A percentile compares a stretch with the other conserved stretches of the same genome.
Evolutionary conservation across 2,797 vertebrate genomes (phyloP).

Genomic region (Acanthiza pusilla): DNA sequence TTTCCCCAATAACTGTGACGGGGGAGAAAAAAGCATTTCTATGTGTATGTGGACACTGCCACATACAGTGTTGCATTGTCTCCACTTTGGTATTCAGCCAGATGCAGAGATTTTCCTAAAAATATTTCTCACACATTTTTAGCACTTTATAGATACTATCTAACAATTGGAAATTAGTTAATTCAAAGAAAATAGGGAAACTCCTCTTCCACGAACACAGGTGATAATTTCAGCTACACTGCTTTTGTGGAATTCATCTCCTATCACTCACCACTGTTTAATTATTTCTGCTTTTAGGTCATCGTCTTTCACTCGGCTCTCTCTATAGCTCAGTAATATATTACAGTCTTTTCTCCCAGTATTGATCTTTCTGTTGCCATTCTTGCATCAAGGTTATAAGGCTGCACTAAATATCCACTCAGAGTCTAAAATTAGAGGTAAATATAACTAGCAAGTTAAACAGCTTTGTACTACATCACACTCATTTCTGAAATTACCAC

Average conservation of each 20-base stretch:
- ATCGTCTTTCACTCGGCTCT: background rate
- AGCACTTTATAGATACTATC: background rate
- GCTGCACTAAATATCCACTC: background rate
- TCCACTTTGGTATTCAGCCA: background rate
- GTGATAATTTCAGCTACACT: background rate
- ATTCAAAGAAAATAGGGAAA: background rate
- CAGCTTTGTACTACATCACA: background rate
- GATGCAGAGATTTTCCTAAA: background rate
- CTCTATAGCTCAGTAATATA: background rate
- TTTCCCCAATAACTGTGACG: background rate
- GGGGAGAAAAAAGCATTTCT: background rate
- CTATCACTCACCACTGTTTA: background rate
- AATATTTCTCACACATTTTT: background rate
- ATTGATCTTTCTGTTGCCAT: constrained; percentile 1
- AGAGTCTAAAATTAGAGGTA: background rate
- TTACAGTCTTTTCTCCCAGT: background rate
- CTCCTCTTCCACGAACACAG: background rate
- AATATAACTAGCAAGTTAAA: background rate
- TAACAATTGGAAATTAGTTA: background rate
- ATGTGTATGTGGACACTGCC: background rate
- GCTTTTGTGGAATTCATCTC: background rate
- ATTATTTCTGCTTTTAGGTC: background rate
- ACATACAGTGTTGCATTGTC: background rate
- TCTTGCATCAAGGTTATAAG: background rate
- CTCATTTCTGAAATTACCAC: background rate